Evolutionary conservation across 2,797 vertebrate genomes (phyloP), one percentile per base, ranked within the genome.

Genomic region (Cryptoblepharus egeriae): DNA sequence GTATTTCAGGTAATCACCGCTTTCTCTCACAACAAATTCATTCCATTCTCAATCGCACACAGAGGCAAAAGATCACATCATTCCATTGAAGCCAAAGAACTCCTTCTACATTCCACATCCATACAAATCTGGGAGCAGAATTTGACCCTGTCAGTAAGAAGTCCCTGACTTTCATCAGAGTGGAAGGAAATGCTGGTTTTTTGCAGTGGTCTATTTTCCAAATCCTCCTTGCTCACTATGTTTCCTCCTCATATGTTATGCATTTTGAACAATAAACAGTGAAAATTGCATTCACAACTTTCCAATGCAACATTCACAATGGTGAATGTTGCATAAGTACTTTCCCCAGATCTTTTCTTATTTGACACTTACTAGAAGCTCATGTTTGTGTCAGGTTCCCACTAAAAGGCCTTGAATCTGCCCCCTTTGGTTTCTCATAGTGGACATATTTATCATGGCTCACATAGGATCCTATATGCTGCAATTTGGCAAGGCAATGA

Each of bases 21-120:
- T 72, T 45, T 70, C 49, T 69, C 72, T 63, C 22, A 80, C 73
- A 63, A 58, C 67, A 72, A 57, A 72, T 72, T 22, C 78, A 58
- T 71, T 76, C 69, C 42, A 20, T 39, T 72, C 35, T 72, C 68
- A 76, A 13, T 52, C 39, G 45, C 26, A 49, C 37, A 67, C 30
- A 45, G 67, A 28, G 60, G 18, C 39, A 32, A 35, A 45, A 37
- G 11, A 24, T 70, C 57, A 20, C 35, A 49, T 70, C 45, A 32
- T 39, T 76, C 58, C 32, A 57, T 64, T 71, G 28, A 49, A 45
- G 45, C 24, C 73, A 61, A 55, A 12, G 35, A 49, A 64, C 26
- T 10, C 69, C 67, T 20, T 77, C 67, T 42, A 42, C 45, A 71
- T 28, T 76, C 57, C 79, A 55, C n/a, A 74, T 78, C 32, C 60